A percentile compares a stretch with the other conserved stretches of the same genome.
Evolutionary conservation across 2,888 invertebrate species (phyloP).

Genomic region (Trissolcus brochymenae): DNA sequence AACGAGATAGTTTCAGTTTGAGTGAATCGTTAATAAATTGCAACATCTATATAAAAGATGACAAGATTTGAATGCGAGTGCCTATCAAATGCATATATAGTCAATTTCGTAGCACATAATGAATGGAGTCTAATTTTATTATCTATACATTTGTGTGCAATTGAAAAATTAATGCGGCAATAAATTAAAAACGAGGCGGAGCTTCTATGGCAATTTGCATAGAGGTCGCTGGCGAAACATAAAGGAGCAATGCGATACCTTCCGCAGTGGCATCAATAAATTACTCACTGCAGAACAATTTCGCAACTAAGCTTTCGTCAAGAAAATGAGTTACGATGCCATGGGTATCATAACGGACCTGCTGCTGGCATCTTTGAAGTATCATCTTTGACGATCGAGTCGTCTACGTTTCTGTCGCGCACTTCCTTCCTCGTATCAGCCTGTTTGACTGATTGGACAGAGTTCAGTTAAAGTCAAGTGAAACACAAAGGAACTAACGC

Average conservation of each 20-base stretch:
- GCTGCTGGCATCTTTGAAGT: slow-evolving; percentile 57
- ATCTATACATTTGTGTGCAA: background rate
- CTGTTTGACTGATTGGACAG: slow-evolving; percentile 51
- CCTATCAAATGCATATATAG: too few relatives aligned
- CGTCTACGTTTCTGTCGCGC: slow-evolving; percentile 39
- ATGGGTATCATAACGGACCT: slow-evolving; percentile 38
- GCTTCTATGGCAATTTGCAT: slow-evolving; percentile 26
- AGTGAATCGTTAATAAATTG: too few relatives aligned
- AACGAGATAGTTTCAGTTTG: too few relatives aligned
- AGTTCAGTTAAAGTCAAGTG: slow-evolving; percentile 52
- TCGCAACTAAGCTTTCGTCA: slow-evolving; percentile 43
- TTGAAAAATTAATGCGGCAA: slow-evolving; percentile 14
- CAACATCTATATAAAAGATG: too few relatives aligned
- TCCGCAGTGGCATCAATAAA: slow-evolving; percentile 39
- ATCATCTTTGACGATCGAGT: slow-evolving; percentile 58
- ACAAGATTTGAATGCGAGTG: too few relatives aligned
- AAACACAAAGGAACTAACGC: slow-evolving; percentile 54
- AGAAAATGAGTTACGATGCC: slow-evolving; percentile 49
- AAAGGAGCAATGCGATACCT: slow-evolving; percentile 41
- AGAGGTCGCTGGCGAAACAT: slow-evolving; percentile 18
- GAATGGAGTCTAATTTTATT: slow-evolving; percentile 13
- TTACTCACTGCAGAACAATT: slow-evolving; percentile 40
- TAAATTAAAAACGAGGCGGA: slow-evolving; percentile 33
- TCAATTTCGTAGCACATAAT: slow-evolving; percentile 1
- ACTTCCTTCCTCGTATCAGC: slow-evolving; percentile 45